Evolutionary conservation across 1,140 invertebrate genomes (phyloP), one percentile per base, ranked within the genome.

Genomic region (Drosophila ohnishii): DNA sequence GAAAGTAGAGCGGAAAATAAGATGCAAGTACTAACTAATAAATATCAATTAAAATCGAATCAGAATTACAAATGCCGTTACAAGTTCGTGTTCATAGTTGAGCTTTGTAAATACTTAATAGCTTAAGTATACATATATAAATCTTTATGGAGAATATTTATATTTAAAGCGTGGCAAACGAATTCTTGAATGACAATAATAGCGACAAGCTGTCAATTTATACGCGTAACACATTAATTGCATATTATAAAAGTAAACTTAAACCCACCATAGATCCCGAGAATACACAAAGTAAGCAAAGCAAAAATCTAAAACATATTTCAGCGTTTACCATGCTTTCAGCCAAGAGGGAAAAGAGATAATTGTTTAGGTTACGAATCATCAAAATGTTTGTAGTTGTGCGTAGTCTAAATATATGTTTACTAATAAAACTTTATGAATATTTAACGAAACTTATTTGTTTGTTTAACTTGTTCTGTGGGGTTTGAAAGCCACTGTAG

Each of bases 61-160:
- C 74, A 78, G 39, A 78, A 78, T 80, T 80, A 74, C 40, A 70
- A 80, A 60, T 78, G 69, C 70, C 69, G 84, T 88, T 80, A 57
- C 67, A 78, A 84, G 85, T 80, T 88, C 84, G 78, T 84, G 80
- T 89, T 88, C 66, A 67, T 72, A 78, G 78, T 84, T 88, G 84
- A 84, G 77, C 85, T 88, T 88, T 89, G 84, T 88, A 88, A 84
- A 88, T 88, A 88, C 84, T 88, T 88, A 88, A 88, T 88, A 88
- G 84, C 48, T 89, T 88, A 88, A 88, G 84, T 84, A 87, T 87
- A 70, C 74, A 74, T 80, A 84, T 69, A 65, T 69, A 75, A 60
- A 79, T 40, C 73, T 78, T 59, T 56, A 56, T 67, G 30, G 37
- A 53, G 51, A 57, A 47, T 55, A 80, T 50, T 69, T 30, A 53